Percentiles rank a stretch among this genome's conserved stretches.
Evolutionary conservation across 2,797 vertebrate genomes (phyloP).

Genomic region (Poeciliopsis presidionis): DNA sequence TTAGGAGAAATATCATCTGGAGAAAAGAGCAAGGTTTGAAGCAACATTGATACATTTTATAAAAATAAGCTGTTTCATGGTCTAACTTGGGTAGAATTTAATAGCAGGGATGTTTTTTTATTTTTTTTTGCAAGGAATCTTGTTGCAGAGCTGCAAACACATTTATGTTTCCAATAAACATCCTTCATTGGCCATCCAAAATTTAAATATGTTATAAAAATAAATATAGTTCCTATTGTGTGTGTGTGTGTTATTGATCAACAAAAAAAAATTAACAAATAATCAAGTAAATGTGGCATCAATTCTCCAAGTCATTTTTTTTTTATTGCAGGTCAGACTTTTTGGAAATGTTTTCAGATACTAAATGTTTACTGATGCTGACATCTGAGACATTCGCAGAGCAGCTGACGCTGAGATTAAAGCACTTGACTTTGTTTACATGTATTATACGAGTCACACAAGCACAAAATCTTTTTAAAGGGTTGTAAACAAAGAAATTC

Average conservation of each 20-base stretch:
- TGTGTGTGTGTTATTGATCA: neutral
- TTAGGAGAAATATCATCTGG: neutral
- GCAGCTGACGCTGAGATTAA: neutral
- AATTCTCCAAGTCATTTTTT: too few relatives aligned
- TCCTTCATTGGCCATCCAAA: neutral
- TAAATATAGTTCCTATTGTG: neutral
- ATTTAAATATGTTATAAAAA: neutral
- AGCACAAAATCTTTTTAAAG: neutral
- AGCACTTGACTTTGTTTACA: neutral
- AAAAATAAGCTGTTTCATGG: neutral
- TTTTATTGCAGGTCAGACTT: too few relatives aligned
- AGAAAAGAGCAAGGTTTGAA: neutral
- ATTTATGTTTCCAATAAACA: neutral
- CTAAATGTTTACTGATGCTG: neutral
- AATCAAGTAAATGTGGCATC: too few relatives aligned
- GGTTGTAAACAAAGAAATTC: neutral
- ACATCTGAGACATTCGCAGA: neutral
- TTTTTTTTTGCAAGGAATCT: neutral
- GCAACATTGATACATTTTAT: neutral
- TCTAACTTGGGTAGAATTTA: neutral
- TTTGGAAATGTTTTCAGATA: too few relatives aligned
- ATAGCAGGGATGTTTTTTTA: neutral
- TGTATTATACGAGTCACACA: neutral
- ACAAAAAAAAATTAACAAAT: neutral
- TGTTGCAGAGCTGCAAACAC: neutral